Evolutionary conservation across 2,113 vertebrate species (phyloP).

Genomic region (Butorides virescens): DNA sequence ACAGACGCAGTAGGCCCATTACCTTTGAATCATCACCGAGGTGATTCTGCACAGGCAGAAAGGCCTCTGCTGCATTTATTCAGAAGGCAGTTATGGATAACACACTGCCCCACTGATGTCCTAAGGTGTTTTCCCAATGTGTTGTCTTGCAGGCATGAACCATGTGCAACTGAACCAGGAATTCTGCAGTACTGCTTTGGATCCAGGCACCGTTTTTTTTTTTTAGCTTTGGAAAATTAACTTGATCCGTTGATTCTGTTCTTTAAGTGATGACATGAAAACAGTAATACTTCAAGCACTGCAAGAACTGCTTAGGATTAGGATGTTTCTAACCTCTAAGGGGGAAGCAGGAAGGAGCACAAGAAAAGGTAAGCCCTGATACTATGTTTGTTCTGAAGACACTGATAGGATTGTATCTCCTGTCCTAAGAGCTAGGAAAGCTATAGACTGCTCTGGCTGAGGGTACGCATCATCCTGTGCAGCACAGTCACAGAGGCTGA

Average conservation of each 20-base stretch:
- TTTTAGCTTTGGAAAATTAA: background rate
- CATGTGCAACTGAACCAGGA: background rate
- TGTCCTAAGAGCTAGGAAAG: background rate
- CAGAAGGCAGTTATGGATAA: background rate
- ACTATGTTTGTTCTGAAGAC: accelerated
- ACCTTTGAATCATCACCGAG: background rate
- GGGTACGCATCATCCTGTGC: background rate
- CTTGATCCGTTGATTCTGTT: background rate
- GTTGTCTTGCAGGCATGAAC: background rate
- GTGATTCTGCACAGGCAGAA: background rate
- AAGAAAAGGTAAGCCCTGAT: background rate
- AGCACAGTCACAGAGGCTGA: background rate
- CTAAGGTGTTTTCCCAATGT: background rate
- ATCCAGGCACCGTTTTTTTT: background rate
- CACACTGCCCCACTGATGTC: too few relatives aligned
- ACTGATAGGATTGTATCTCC: background rate
- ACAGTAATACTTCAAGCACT: background rate
- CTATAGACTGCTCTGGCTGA: background rate
- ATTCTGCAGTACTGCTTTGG: background rate
- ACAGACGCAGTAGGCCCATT: background rate
- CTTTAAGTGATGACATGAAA: background rate
- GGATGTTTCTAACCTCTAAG: background rate
- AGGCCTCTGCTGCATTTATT: background rate
- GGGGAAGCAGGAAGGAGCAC: background rate
- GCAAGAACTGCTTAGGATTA: background rate